Evolutionary conservation across 2,888 invertebrate species (phyloP), one percentile per base, ranked within the genome.

Genomic region (Melanostoma mellinum): DNA sequence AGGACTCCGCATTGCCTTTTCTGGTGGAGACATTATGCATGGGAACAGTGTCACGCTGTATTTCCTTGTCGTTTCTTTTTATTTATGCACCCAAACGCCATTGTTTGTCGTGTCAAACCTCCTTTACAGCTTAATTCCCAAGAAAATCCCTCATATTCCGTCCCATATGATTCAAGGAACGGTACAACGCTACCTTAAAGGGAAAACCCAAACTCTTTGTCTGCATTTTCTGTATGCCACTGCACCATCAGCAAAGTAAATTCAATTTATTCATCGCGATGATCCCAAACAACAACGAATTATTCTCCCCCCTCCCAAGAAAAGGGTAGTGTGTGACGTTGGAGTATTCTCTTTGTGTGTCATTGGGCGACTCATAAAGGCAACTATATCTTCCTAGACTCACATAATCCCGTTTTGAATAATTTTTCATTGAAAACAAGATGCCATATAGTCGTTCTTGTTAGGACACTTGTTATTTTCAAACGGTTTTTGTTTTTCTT

Each of bases 391-490:
- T 71, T 48, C 67, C 5, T 40, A 42, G 48, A 36, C 32, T 32
- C 38, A 50, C 63, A 63, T 50, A 63, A 73, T 78, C 75, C 75
- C 80, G 63, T 58, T 75, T 65, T 80, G 80, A 80, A 80, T 78
- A 78, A 80, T 74, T 68, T 52, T 68, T 56, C 77, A 76, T 76
- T 44, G 46, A 42, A 10, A 33, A 55, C 8, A 68, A 68, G 36
- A 58, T 38, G 30, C 53, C 20, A 61, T 61, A 32, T 69, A 61
- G 68, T 63, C 55, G 73, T 77, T 82, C 63, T 82, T 73, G 82
- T 82, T 78, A 69, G 73, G 63, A 78, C 82, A 82, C 82, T 82
- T 82, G 82, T 82, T 82, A 82, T 82, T 58, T 82, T 82, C 82
- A 69, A 78, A 82, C 82, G 82, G 82, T 82, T 60, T 46, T 73